A percentile compares a stretch with the other conserved stretches of the same genome.
Evolutionary conservation across 1,140 invertebrate genomes (phyloP).

Genomic region (Micrasema minimum): DNA sequence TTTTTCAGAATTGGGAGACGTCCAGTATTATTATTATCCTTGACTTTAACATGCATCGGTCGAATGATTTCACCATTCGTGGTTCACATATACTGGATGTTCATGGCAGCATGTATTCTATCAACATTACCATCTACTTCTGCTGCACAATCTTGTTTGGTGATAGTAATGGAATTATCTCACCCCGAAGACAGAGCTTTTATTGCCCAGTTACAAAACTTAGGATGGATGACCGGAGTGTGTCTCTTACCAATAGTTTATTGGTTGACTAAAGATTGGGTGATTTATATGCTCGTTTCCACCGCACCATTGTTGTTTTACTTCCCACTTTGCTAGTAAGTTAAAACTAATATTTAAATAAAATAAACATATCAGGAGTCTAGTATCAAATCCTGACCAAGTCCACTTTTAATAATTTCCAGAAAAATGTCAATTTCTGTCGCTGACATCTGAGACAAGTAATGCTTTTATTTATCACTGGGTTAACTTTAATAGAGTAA

Average conservation of each 20-base stretch:
- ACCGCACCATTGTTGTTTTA: constrained; percentile 60
- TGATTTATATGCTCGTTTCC: constrained; percentile 65
- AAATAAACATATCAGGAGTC: no score
- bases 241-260: constrained; percentile 68
- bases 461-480: no score
- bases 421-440: no score
- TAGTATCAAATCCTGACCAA: no score
- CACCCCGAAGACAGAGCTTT: constrained; percentile 47
- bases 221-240: constrained; percentile 65
- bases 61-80: constrained; percentile 61
- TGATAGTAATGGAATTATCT: constrained; percentile 64
- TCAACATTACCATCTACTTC: constrained; percentile 62
- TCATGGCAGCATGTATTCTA: constrained; percentile 61
- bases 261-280: constrained; percentile 70
- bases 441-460: no score
- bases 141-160: constrained; percentile 66
- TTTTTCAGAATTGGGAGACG: constrained; percentile 64
- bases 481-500: no score
- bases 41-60: constrained; percentile 60
- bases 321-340: constrained; percentile 60
- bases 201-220: constrained; percentile 43
- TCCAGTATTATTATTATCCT: constrained; percentile 62
- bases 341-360: no score
- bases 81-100: constrained; percentile 61
- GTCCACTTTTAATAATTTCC: no score